Evolutionary conservation across 2,888 invertebrate genomes (phyloP).

Genomic region (Chloroclysta siterata): DNA sequence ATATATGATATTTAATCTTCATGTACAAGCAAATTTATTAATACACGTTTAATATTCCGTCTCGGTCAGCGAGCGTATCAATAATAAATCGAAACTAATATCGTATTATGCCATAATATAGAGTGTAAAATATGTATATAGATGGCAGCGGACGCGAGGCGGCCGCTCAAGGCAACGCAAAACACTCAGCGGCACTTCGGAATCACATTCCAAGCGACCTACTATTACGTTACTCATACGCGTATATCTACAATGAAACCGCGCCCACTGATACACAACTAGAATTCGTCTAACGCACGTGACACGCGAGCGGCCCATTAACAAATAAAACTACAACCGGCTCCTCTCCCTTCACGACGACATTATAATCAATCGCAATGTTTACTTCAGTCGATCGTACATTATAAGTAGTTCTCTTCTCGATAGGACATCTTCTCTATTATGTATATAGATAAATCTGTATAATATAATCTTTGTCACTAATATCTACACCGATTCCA

Average conservation of each 20-base stretch:
- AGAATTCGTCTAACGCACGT: slow-evolving; percentile 66
- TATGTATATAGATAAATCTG: slow-evolving; percentile 84
- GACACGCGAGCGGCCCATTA: slow-evolving; percentile 51
- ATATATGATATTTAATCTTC: slow-evolving; percentile 91
- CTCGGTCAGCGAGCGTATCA: slow-evolving; percentile 67
- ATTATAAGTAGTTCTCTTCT: slow-evolving; percentile 75
- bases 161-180: slow-evolving; percentile 67
- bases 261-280: slow-evolving; percentile 46
- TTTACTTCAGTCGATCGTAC: slow-evolving; percentile 79
- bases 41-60: slow-evolving; percentile 79
- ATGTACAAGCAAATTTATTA: slow-evolving; percentile 90
- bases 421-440: slow-evolving; percentile 82
- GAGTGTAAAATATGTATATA: slow-evolving; percentile 76
- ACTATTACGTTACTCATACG: slow-evolving; percentile 53
- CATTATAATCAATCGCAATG: slow-evolving; percentile 72
- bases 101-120: slow-evolving; percentile 85
- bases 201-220: slow-evolving; percentile 80
- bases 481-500: slow-evolving; percentile 84
- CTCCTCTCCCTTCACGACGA: slow-evolving; percentile 64
- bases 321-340: slow-evolving; percentile 74
- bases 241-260: slow-evolving; percentile 58
- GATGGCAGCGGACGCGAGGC: slow-evolving; percentile 61
- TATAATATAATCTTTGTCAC: slow-evolving; percentile 84
- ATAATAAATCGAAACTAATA: slow-evolving; percentile 69
- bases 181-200: slow-evolving; percentile 67